Evolutionary conservation across 2,888 invertebrate species (phyloP).

Genomic region (Euzophera pinguis): DNA sequence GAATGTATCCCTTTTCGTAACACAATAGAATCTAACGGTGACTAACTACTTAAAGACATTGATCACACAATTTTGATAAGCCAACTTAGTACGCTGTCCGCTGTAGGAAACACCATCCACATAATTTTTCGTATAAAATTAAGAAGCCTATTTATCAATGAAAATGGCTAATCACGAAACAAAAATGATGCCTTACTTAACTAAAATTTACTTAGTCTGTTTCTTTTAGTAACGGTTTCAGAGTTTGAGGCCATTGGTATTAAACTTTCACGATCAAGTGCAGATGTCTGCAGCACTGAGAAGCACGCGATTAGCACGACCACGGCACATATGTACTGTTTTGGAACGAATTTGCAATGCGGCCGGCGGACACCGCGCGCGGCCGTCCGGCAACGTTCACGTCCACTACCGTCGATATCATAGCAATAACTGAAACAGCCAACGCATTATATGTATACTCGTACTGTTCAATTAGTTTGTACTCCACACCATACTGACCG

Average conservation of each 20-base stretch:
- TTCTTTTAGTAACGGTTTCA: conserved; percentile 69
- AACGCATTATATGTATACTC: too few relatives aligned
- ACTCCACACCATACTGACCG: too few relatives aligned
- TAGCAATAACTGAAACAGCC: conserved; percentile 51
- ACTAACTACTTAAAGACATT: too few relatives aligned
- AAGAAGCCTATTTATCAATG: too few relatives aligned
- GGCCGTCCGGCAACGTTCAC: conserved; percentile 23
- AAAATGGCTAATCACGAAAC: not conserved
- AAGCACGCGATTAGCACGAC: conserved; percentile 54
- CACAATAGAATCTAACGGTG: conserved; percentile 5
- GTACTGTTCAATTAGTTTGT: too few relatives aligned
- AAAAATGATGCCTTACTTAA: not conserved
- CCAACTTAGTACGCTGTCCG: too few relatives aligned
- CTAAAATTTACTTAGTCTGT: conserved; percentile 34
- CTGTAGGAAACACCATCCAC: too few relatives aligned
- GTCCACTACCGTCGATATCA: conserved; percentile 62
- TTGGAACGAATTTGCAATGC: conserved; percentile 35
- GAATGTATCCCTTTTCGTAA: not conserved
- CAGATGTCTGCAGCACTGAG: conserved; percentile 52
- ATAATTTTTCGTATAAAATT: too few relatives aligned
- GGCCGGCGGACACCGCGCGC: conserved; percentile 28
- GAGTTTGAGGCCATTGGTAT: conserved; percentile 68
- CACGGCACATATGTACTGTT: conserved; percentile 43
- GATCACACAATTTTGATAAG: too few relatives aligned
- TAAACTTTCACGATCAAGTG: conserved; percentile 76